These are phyloP conservation scores for Megastigmus dorsalis DNA, from an alignment of 2,888 invertebrate genomes.

Conservation along the genomic window DNA sequence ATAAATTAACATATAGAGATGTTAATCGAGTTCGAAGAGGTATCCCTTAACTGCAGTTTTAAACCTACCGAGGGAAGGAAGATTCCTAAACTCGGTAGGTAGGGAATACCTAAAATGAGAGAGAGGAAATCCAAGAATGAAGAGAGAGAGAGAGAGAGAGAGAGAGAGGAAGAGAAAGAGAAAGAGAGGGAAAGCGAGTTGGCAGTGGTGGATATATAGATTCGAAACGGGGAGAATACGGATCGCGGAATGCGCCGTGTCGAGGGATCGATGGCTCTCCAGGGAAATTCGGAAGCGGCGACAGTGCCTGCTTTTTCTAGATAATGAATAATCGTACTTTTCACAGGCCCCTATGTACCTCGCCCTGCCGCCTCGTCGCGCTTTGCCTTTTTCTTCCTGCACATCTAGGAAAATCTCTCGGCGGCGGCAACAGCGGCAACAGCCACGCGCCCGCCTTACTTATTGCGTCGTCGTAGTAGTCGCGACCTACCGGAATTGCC, in stretches of 20 bases:
- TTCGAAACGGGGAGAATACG: slow-evolving; percentile 22
- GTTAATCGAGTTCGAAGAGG: too few species aligned
- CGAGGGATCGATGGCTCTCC: slow-evolving; percentile 55
- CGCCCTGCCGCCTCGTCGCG: too few species aligned
- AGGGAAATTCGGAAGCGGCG: slow-evolving; percentile 53
- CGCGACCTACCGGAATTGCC: slow-evolving; percentile 34
- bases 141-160: too few species aligned
- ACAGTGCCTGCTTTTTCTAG: slow-evolving; percentile 49
- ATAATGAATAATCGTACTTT: slow-evolving; percentile 56
- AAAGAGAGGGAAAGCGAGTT: not conserved
- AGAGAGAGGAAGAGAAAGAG: not conserved
- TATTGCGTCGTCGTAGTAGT: slow-evolving; percentile 13
- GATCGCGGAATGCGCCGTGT: slow-evolving; percentile 47
- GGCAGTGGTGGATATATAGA: slow-evolving; percentile 20
- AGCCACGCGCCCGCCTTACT: slow-evolving; percentile 3
- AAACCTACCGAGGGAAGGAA: too few species aligned
- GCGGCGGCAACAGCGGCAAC: not conserved
- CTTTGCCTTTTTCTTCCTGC: too few species aligned
- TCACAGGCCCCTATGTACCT: slow-evolving; percentile 29
- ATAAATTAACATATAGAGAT: too few species aligned
- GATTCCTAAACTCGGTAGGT: too few species aligned
- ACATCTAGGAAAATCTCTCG: not conserved
- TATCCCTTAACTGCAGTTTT: too few species aligned
- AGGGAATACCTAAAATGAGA: too few species aligned
- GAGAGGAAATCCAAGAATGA: too few species aligned